phyloP scores from a whole-genome alignment of 2,113 vertebrate genomes.

The Campylomormyrus tamandua region DNA sequence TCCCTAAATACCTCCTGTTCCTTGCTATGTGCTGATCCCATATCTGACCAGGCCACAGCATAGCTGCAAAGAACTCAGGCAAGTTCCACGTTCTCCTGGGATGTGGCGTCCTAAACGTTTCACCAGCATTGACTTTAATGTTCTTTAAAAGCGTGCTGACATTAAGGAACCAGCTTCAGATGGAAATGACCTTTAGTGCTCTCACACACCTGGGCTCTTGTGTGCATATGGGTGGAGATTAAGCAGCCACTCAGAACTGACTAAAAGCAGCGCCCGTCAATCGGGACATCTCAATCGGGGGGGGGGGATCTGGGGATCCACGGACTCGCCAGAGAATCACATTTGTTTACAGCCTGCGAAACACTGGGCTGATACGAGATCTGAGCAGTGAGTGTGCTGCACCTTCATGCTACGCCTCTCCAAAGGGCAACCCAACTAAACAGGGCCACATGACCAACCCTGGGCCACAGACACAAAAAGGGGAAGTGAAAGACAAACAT shows the following conservation, averaged over 20 bases:
- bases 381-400: neutral
- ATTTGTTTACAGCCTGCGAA: neutral
- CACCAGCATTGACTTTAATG: conserved; percentile 9
- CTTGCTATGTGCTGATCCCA: neutral
- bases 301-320: neutral
- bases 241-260: neutral
- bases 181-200: conserved; percentile 33
- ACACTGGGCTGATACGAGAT: neutral
- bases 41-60: neutral
- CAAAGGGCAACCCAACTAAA: neutral
- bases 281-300: neutral
- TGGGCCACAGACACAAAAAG: neutral
- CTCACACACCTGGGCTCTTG: neutral
- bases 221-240: neutral
- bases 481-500: neutral
- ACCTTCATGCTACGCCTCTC: neutral
- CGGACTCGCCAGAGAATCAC: neutral
- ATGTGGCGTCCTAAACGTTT: neutral
- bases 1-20: neutral
- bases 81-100: neutral
- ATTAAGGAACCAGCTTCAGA: conserved; percentile 35
- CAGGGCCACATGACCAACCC: neutral
- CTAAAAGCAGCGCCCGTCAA: neutral
- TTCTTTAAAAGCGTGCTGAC: conserved; percentile 30
- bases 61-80: neutral